phyloP scores from a whole-genome alignment of 1,140 invertebrate species.

The Danaus melanippus region DNA sequence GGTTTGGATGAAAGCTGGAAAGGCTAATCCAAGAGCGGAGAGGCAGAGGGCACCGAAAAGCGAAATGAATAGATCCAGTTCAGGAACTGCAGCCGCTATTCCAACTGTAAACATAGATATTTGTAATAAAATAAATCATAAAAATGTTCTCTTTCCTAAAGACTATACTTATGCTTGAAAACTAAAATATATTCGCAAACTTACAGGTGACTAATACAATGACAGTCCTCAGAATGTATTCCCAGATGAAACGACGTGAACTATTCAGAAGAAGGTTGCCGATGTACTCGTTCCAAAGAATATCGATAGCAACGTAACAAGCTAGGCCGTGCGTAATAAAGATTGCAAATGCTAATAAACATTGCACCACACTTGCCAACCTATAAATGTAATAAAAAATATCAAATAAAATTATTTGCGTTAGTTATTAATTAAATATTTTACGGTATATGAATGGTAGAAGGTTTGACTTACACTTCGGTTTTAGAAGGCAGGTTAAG shows the following conservation, averaged over 20 bases:
- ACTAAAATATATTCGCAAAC: conserved; percentile 19
- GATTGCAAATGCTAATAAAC: conserved; percentile 85
- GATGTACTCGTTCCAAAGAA: conserved; percentile 79
- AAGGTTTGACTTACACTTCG: conserved; percentile 69
- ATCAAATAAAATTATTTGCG: conserved; percentile 1
- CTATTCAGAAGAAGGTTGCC: conserved; percentile 42
- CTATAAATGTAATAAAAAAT: conserved; percentile 61
- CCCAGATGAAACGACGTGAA: conserved; percentile 51
- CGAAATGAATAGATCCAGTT: conserved; percentile 91
- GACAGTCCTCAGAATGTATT: conserved; percentile 54
- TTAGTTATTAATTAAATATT: not conserved
- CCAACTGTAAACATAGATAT: conserved; percentile 73
- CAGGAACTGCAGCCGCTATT: conserved; percentile 83
- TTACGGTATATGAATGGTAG: too few species aligned
- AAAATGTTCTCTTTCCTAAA: too few species aligned
- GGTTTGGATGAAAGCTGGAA: conserved; percentile 87
- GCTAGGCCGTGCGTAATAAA: conserved; percentile 89
- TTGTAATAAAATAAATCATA: not conserved
- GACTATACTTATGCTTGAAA: too few species aligned
- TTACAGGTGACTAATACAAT: conserved; percentile 67
- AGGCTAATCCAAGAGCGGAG: conserved; percentile 87
- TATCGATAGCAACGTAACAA: conserved; percentile 91
- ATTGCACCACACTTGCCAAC: conserved; percentile 80
- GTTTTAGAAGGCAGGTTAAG: conserved; percentile 75
- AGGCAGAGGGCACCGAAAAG: conserved; percentile 90